Conservation (phyloP, 2,797 vertebrate genomes). For the Sciaenops ocellatus region DNA sequence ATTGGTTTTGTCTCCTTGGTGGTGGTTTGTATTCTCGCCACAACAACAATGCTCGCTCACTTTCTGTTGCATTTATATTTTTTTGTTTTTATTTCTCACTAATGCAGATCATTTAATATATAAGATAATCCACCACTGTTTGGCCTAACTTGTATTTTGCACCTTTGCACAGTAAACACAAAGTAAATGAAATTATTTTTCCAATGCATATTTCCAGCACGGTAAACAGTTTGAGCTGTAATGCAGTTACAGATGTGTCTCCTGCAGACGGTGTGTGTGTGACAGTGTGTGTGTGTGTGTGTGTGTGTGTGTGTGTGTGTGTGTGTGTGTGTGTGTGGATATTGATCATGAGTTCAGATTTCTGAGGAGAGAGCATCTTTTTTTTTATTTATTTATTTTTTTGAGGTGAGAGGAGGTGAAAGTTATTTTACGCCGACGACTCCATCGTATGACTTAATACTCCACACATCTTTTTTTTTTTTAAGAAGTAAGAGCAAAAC, state of each 20-base stretch:
- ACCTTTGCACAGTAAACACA: conserved; percentile 45
- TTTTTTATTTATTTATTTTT: conserved; percentile 14
- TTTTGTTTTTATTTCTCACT: conserved; percentile 16
- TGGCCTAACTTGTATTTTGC: conserved; percentile 38
- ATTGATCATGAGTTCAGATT: conserved; percentile 73
- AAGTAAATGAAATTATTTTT: conserved; percentile 53
- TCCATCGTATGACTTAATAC: conserved; percentile 56
- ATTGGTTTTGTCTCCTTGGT: conserved; percentile 71
- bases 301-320: conserved; percentile 36
- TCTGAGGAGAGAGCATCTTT: conserved; percentile 56
- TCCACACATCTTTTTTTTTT: conserved; percentile 7
- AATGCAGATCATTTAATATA: conserved; percentile 47
- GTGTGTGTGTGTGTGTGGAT: conserved; percentile 41
- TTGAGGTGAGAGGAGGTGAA: neutral
- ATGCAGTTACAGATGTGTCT: conserved; percentile 61
- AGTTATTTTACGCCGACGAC: conserved; percentile 56
- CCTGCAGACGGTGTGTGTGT: conserved; percentile 48
- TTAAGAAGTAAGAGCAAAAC: conserved; percentile 36
- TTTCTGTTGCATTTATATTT: conserved; percentile 27
- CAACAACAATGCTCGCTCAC: conserved; percentile 64
- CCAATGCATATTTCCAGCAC: conserved; percentile 36
- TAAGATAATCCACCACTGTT: conserved; percentile 49
- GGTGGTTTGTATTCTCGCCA: conserved; percentile 69
- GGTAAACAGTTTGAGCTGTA: conserved; percentile 55
- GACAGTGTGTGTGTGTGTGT: conserved; percentile 42